Evolutionary conservation across 2,888 invertebrate genomes (phyloP), one percentile per base, ranked within the genome.

Genomic region (Tridacna crocea): DNA sequence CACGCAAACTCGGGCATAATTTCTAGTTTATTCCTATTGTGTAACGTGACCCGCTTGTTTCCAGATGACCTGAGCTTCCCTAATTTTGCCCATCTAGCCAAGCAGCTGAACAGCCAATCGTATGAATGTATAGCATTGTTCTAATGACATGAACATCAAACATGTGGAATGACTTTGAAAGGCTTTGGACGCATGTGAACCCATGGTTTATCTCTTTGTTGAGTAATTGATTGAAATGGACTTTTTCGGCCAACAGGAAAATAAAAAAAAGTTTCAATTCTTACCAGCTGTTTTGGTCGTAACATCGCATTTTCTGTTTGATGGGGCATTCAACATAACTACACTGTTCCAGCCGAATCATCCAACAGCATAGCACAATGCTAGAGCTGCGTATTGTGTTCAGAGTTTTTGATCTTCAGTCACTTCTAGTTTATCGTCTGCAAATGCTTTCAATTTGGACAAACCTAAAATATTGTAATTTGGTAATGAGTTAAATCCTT

Each of bases 41-140:
- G 70, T 70, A 70, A 70, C 48, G 17, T 70, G 70, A 70, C 70
- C 70, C 51, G 68, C 51, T 24, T 70, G 24, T 70, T 70, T 70
- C 70, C 47, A 27, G 17, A 22, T 70, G 70, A 70, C 70, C 70
- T 70, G 17, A 22, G 70, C 12, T 47, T 4, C 22, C 70, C 51
- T 70, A 24, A 51, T 70, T 66, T 70, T 70, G 70, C 48, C 70
- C 70, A 70, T 22, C 47, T 47, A 46, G 68, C 19, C 46, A 3
- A 68, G 36, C 27, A 47, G 68, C 24, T 68, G 68, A 46, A n/a
- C 47, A 46, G 46, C 47, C 3, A 46, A 46, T n/a, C 19, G 6
- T 17, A 17, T 36, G 46, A 61, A 61, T 24, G 61, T n/a, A 61
- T n/a, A 19, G 22, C 22, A 22, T 61, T 61, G 46, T 68, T 46